Evolutionary conservation across 2,888 invertebrate species (phyloP), one percentile per base, ranked within the genome.

Genomic region (Oxystoma pomonae): DNA sequence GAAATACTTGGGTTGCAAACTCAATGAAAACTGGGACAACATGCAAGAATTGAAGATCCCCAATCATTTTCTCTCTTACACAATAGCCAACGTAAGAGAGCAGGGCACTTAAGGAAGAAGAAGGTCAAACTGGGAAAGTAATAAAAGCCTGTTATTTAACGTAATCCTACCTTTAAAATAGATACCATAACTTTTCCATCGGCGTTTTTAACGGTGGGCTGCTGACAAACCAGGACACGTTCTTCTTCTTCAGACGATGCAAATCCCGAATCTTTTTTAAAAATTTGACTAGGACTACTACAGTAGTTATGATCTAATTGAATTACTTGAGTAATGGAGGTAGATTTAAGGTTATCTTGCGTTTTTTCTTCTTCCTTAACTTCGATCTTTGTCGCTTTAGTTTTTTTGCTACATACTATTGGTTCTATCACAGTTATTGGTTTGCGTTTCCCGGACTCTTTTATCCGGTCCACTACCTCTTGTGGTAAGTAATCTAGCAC

Each of bases 301-400:
- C 86, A 86, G 70, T 87, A 87, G 75, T 85, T 85, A 71, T 87
- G 87, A 74, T 87, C 87, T 65, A 84, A 72, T 51, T 81, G 81
- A 7, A 84, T 65, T 16, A 60, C 62, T n/a, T 68, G 64, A 19
- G 63, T 16, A 16, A 51, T 16, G 16, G n/a, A 3, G 3, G n/a
- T 21, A n/a, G 12, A 5, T 12, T 19, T 21, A 21, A 21, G 35
- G 16, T 58, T 58, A 19, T 53, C 51, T 59, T 52, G 19, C 19
- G 21, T n/a, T 7, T 17, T 7, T 1, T 16, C 18, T 22, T 12
- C 18, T 20, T 19, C 19, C 16, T 7, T 17, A 20, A 20, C 58
- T 1, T n/a, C 12, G 18, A 55, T 57, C 35, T 62, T 51, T 22
- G 35, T 20, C 12, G 35, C 12, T 57, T 61, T 65, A 12, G 20